phyloP scores from a whole-genome alignment of 1,140 invertebrate genomes.

The Bombus breviceps region DNA sequence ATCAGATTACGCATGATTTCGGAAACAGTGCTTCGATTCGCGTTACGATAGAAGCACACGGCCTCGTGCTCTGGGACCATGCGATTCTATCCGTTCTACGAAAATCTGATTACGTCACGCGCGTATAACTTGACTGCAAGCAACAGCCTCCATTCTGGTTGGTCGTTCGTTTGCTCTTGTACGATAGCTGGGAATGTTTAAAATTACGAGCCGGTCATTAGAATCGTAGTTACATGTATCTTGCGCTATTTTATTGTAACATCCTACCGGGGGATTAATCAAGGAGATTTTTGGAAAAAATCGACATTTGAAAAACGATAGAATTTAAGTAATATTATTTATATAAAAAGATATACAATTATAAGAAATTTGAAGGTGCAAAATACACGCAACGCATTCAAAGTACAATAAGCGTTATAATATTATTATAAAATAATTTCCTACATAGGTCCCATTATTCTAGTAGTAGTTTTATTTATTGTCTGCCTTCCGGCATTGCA shows the following conservation, averaged over 20 bases:
- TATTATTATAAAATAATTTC: too few relatives aligned
- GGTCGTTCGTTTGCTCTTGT: background rate
- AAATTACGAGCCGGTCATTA: background rate
- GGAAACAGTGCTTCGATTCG: conserved; percentile 43
- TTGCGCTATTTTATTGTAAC: background rate
- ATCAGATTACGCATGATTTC: conserved; percentile 58
- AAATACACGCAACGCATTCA: background rate
- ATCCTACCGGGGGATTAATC: background rate
- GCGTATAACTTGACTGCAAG: background rate
- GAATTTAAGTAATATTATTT: too few relatives aligned
- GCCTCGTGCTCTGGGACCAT: background rate
- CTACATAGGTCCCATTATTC: too few relatives aligned
- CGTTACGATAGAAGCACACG: conserved; percentile 23
- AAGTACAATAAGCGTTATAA: background rate
- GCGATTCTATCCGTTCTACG: conserved; percentile 7
- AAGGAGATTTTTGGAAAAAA: background rate
- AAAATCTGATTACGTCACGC: conserved; percentile 38
- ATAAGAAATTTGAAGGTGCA: background rate
- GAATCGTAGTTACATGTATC: background rate
- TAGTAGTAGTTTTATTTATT: too few relatives aligned
- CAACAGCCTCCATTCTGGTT: background rate
- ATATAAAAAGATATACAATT: background rate
- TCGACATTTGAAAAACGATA: too few relatives aligned
- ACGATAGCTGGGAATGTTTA: background rate
- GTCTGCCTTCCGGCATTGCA: too few relatives aligned